Evolutionary conservation across 2,888 invertebrate genomes (phyloP), one percentile per base, ranked within the genome.

Genomic region (Steinernema hermaphroditum): DNA sequence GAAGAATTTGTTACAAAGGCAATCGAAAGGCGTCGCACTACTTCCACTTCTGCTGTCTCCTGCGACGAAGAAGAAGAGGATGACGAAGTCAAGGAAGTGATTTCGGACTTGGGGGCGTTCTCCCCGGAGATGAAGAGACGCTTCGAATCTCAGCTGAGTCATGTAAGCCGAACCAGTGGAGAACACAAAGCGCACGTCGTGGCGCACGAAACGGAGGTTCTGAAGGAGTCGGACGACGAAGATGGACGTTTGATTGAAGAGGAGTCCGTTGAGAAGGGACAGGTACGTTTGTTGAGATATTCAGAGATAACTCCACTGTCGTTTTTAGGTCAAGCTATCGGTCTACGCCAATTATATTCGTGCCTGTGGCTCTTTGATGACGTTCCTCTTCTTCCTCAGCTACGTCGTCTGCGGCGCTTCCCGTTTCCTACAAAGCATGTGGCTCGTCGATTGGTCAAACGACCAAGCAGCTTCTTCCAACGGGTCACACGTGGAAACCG

Each of bases 291-390:
- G n/a, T n/a, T n/a, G n/a, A n/a, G n/a, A 2, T 2, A 14, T 41
- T 22, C 4, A 37, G 6, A 37, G 6, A 8, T 12, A 37, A 4
- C 37, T n/a, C n/a, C n/a, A n/a, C n/a, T 19, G 2, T 37, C 41
- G 12, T 12, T n/a, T 32, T 16, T 27, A 88, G 88, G 93, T 97
- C 1, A 93, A 94, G 88, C 91, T 92, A 90, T 89, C 89, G 75
- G 94, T 97, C 0, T 96, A 96, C 89, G 91, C 92, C 83, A 92
- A 93, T 87, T 97, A 96, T 87, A 89, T 95, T 81, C 91, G 90
- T 87, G 92, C 93, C 68, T 92, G 94, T 79, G 95, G 96, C 54
- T 91, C 92, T 0, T 87, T 91, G 22, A 88, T 91, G 14, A 93
- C 94, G 0, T 89, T 94, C 68, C 74, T 92, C 0, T 91, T 94